Evolutionary conservation across 2,113 vertebrate genomes (phyloP), one percentile per base, ranked within the genome.

Genomic region (Sula dactylatra): DNA sequence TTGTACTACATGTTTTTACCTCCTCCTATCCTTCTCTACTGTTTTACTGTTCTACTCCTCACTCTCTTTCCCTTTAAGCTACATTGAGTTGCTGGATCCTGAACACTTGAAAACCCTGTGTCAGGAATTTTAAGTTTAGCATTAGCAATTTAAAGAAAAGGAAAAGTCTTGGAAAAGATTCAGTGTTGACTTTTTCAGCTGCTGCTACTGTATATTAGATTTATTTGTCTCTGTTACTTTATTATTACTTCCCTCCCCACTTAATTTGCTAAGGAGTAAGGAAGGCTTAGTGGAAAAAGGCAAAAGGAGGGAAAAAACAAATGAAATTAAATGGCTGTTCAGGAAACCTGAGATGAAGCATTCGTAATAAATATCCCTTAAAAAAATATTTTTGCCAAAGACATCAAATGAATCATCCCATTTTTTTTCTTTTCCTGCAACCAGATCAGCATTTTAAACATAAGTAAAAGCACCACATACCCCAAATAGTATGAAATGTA

Each of bases 221-320:
- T 86, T 92, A 74, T 88, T 95, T 88, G 25, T 88, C 32, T 82
- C 36, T 74, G 13, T 72, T 96, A 50, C 72, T 92, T 84, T 82
- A 42, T 49, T 73, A 71, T 54, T 71, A n/a, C 21, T 80, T 86
- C 49, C 58, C 3, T 86, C 54, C 13, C 26, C 34, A 47, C 52
- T 88, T 84, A 54, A 62, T 88, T 71, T 91, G 26, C 25, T 40
- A 74, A 78, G 17, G 15, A 62, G 10, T 42, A 81, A 55, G 34
- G 19, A 70, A 36, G 16, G 4, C 52, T 79, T 89, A 67, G 31
- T 59, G 50, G 38, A 47, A 86, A 96, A 77, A 55, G 5, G 19
- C 21, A 44, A 80, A 69, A 79, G 29, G 47, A 73, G 58, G 18
- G 21, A 59, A 59, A 92, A 92, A 59, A 0, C 11, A 26, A 11